Base-by-base conservation (phyloP, 1,140 invertebrate genomes). In the Pygmarrhopalites habei region DNA sequence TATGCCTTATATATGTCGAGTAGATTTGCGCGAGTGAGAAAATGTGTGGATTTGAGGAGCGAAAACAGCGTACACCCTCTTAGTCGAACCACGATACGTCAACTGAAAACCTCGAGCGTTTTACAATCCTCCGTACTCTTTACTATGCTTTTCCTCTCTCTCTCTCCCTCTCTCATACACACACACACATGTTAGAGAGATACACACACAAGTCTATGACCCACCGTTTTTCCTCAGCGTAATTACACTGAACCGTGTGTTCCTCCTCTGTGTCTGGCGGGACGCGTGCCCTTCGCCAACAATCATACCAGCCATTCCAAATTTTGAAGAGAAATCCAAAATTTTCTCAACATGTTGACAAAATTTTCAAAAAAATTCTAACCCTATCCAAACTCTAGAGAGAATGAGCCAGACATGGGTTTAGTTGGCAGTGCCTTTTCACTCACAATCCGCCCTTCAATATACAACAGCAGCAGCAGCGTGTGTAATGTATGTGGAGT, bases 191-290 rank as follows among this genome's bases (percentile, higher is more conserved):
- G 7, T 17, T 17, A 39, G n/a, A n/a, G 46, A 49, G 19, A 12
- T 49, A 49, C 46, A 15, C 46, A 49, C 46, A 12, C 14, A 49
- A 23, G 7, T 49, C 23, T 59, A 59, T 64, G 62, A 64, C 62
- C 62, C 56, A 39, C 56, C 52, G 41, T 62, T 30, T 49, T 46
- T 12, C 39, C 28, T 47, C 19, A n/a, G 39, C 57, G 53, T 41
- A 66, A 66, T 62, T 62, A 61, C 32, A 59, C 43, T 53, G 41
- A 61, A 43, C 46, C 59, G 35, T 52, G 55, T 61, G 32, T 17
- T 25, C 49, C 57, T 55, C 51, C 62, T 55, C 51, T 51, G 17
- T 41, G 65, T 59, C 65, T 67, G 66, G 66, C 66, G 66, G 66
- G 66, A 67, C 66, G 57, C 58, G 61, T 63, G 61, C 57, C 60